Percentiles rank a stretch among this genome's conserved stretches.
Conservation (phyloP, 2,888 invertebrate species). For the Eretmocerus hayati region DNA sequence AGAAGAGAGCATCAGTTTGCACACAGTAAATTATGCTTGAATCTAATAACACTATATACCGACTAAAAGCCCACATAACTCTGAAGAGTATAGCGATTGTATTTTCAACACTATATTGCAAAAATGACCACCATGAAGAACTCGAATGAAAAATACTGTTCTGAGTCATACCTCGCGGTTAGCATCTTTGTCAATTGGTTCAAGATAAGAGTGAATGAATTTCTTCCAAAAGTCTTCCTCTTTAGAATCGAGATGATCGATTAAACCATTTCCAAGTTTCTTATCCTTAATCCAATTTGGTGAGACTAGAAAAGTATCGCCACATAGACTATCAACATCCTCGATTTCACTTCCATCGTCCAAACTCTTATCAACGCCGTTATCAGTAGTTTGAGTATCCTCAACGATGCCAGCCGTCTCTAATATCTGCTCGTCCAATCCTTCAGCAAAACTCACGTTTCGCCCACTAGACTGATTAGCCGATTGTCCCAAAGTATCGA, state of each 20-base stretch:
- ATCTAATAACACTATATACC: too few species aligned
- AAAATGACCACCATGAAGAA: too few species aligned
- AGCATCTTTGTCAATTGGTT: slow-evolving; percentile 57
- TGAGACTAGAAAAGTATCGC: slow-evolving; percentile 10
- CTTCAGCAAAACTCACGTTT: slow-evolving; percentile 8
- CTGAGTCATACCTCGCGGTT: slow-evolving; percentile 5
- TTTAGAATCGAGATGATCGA: slow-evolving; percentile 57
- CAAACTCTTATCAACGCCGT: neutral
- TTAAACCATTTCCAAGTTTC: slow-evolving; percentile 58
- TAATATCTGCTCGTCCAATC: too few species aligned
- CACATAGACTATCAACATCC: too few species aligned
- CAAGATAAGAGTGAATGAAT: slow-evolving; percentile 67
- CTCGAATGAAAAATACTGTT: too few species aligned
- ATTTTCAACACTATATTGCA: too few species aligned
- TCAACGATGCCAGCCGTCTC: too few species aligned
- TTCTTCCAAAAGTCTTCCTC: slow-evolving; percentile 75
- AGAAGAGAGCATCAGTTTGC: neutral
- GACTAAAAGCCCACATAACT: too few species aligned
- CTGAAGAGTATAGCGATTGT: too few species aligned
- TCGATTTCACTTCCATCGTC: neutral
- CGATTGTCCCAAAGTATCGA: too few species aligned
- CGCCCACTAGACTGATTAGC: neutral
- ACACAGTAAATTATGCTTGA: slow-evolving; percentile 54
- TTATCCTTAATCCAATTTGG: slow-evolving; percentile 67
- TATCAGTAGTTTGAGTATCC: slow-evolving; percentile 5